phyloP scores from a whole-genome alignment of 2,113 vertebrate genomes.

The Oncorhynchus kisutch region DNA sequence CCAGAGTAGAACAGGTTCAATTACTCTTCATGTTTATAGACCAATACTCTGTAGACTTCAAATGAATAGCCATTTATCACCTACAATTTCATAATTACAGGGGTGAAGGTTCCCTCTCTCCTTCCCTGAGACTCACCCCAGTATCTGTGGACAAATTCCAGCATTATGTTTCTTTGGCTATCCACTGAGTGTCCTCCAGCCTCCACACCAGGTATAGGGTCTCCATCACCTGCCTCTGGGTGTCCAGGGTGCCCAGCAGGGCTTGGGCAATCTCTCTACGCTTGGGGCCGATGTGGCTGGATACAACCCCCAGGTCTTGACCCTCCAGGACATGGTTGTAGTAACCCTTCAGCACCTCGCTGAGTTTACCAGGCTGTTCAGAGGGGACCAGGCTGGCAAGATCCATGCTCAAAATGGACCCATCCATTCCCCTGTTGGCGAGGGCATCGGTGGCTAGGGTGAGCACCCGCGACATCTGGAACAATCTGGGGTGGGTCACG shows the following conservation, averaged over 20 bases:
- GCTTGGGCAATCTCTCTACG: constrained; percentile 69
- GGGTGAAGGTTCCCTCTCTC: neutral
- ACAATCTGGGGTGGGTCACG: too few relatives aligned
- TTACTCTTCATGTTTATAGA: neutral
- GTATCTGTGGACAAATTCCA: constrained; percentile 75
- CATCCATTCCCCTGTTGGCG: constrained; percentile 85
- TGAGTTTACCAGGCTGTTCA: constrained; percentile 46
- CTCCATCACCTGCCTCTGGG: constrained; percentile 68
- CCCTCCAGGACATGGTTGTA: constrained; percentile 63
- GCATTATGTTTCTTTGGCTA: constrained; percentile 57
- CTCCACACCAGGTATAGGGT: constrained; percentile 72
- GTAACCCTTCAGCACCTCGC: constrained; percentile 73
- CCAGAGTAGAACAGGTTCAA: neutral
- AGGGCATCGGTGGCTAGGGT: constrained; percentile 71
- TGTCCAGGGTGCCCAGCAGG: constrained; percentile 40
- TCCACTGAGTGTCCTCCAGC: constrained; percentile 67
- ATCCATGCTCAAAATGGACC: constrained; percentile 70
- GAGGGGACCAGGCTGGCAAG: constrained; percentile 44
- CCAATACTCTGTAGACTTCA: neutral
- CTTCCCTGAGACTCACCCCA: constrained; percentile 72
- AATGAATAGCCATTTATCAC: neutral
- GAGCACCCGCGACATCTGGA: constrained; percentile 37
- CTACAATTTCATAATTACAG: neutral
- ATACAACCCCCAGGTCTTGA: constrained; percentile 23
- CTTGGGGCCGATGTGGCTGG: constrained; percentile 67